phyloP scores from a whole-genome alignment of 2,888 invertebrate genomes.

The Branchellion lobata region DNA sequence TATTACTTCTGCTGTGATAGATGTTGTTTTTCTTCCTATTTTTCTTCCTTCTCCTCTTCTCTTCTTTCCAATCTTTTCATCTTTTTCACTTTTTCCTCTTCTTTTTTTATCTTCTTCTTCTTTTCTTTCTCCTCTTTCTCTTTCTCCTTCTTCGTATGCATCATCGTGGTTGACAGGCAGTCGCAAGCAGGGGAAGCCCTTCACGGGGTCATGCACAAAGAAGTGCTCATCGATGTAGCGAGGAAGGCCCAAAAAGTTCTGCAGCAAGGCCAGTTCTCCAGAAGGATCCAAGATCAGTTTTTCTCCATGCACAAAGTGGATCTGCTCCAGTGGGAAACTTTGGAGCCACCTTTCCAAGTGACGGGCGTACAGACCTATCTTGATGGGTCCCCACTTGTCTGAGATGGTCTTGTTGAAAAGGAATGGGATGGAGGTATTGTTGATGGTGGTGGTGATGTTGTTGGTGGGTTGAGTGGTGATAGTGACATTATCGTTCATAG shows the following conservation, averaged over 20 bases:
- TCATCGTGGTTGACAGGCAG: conserved; percentile 53
- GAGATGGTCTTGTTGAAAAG: neutral
- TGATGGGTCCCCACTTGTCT: conserved; percentile 62
- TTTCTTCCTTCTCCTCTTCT: too few relatives aligned
- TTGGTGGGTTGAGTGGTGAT: neutral
- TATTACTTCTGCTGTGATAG: too few relatives aligned
- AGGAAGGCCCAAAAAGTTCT: conserved; percentile 58
- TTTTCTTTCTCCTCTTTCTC: neutral
- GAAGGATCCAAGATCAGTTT: conserved; percentile 58
- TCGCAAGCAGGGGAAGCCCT: conserved; percentile 84
- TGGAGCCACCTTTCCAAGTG: conserved; percentile 88
- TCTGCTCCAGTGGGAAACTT: conserved; percentile 84
- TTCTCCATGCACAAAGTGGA: conserved; percentile 80
- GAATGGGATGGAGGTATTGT: neutral
- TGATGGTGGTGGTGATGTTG: neutral
- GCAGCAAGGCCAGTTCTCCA: conserved; percentile 57
- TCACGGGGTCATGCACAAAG: conserved; percentile 93
- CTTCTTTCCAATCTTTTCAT: too few relatives aligned
- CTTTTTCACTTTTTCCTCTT: too few relatives aligned
- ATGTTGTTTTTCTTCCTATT: too few relatives aligned
- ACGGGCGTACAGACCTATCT: conserved; percentile 63
- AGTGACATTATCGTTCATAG: neutral
- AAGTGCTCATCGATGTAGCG: conserved; percentile 68
- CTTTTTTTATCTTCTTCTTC: too few relatives aligned
- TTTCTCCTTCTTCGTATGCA: neutral